These are phyloP conservation scores for Chrysolina oricalcia DNA, from an alignment of 2,888 invertebrate species.

Conservation along the genomic window DNA sequence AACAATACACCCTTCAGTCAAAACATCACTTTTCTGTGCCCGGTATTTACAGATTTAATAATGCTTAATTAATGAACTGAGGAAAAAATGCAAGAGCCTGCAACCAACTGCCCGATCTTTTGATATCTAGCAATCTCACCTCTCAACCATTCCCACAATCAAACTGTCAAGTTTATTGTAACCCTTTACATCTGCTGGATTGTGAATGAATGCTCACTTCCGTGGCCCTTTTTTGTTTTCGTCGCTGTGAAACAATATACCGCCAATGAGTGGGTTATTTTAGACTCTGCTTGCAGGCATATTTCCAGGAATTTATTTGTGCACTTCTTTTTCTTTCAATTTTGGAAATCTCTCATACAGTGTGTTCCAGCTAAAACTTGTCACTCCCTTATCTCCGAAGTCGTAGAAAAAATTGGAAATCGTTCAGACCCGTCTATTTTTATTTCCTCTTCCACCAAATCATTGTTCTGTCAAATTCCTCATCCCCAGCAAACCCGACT, in stretches of 20 bases:
- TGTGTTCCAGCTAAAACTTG: too few species aligned
- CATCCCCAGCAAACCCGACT: too few species aligned
- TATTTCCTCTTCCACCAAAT: too few species aligned
- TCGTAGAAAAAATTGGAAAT: too few species aligned
- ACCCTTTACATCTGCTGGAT: slow-evolving; percentile 55
- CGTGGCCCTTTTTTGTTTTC: slow-evolving; percentile 41
- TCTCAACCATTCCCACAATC: slow-evolving; percentile 54
- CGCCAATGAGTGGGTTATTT: slow-evolving; percentile 16
- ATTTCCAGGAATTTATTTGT: too few species aligned
- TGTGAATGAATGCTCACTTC: slow-evolving; percentile 51
- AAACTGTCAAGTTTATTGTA: slow-evolving; percentile 53
- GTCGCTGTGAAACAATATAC: slow-evolving; percentile 32
- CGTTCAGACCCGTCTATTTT: too few species aligned
- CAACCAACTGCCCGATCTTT: slow-evolving; percentile 46
- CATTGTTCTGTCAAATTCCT: too few species aligned
- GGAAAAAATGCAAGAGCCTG: slow-evolving; percentile 29
- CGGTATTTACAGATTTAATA: slow-evolving; percentile 26
- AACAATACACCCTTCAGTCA: slow-evolving; percentile 14
- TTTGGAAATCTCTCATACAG: too few species aligned
- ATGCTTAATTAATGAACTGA: slow-evolving; percentile 29
- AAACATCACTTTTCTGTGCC: neutral
- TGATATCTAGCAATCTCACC: slow-evolving; percentile 51
- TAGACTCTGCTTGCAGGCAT: too few species aligned
- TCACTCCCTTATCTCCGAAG: too few species aligned
- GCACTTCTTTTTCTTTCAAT: too few species aligned